Evolutionary conservation across 2,797 vertebrate species (phyloP).

Genomic region (Pipistrellus nathusii): DNA sequence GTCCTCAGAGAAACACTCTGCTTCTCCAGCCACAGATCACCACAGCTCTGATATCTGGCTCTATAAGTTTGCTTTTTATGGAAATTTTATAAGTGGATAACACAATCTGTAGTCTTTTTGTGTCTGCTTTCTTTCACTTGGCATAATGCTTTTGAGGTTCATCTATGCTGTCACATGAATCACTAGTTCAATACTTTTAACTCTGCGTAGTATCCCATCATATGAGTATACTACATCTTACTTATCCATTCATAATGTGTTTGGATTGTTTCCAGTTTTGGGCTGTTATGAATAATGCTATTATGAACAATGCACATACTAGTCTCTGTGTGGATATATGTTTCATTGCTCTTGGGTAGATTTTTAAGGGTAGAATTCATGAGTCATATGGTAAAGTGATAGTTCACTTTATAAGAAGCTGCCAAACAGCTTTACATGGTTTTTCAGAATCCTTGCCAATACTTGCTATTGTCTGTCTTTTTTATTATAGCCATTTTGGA

Average conservation of each 20-base stretch:
- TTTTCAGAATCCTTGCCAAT: constrained; percentile 9
- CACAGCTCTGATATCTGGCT: not conserved
- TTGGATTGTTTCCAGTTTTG: constrained; percentile 4
- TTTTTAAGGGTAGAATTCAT: constrained; percentile 7
- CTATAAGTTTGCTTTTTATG: constrained; percentile 9
- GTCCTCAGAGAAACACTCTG: not conserved
- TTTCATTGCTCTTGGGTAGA: constrained; percentile 32
- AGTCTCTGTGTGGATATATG: not conserved
- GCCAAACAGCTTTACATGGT: not conserved
- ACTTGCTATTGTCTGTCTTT: not conserved
- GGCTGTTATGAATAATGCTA: not conserved
- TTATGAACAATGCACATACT: not conserved
- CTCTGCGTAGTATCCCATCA: not conserved
- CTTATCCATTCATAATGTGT: not conserved
- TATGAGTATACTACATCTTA: not conserved
- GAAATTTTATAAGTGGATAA: not conserved
- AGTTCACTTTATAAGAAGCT: constrained; percentile 16
- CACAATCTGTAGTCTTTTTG: not conserved
- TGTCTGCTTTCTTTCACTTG: not conserved
- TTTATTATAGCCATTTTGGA: not conserved
- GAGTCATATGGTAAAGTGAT: not conserved
- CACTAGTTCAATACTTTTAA: not conserved
- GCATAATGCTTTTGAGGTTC: not conserved
- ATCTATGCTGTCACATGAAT: not conserved
- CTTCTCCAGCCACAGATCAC: not conserved